Evolutionary conservation across 2,888 invertebrate genomes (phyloP).

Genomic region (Apotomis capreana): DNA sequence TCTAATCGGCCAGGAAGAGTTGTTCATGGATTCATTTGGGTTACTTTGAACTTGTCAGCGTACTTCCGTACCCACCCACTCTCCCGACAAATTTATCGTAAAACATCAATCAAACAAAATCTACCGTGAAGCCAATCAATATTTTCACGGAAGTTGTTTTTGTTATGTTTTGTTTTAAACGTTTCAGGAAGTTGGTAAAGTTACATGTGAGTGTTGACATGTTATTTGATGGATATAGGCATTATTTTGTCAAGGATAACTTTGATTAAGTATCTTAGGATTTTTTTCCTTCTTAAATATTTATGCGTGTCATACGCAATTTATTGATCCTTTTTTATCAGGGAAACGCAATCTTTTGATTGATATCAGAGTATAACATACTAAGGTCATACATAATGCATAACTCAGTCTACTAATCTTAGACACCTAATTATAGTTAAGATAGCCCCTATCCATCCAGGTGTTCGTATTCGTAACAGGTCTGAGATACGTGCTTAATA

Average conservation of each 20-base stretch:
- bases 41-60: not conserved
- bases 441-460: too few relatives aligned
- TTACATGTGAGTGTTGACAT: conserved; percentile 17
- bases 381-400: too few relatives aligned
- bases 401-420: too few relatives aligned
- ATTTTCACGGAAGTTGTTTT: conserved; percentile 36
- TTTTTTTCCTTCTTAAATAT: not conserved
- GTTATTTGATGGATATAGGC: conserved; percentile 28
- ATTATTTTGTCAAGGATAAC: conserved; percentile 18
- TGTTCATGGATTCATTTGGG: not conserved
- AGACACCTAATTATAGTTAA: too few relatives aligned
- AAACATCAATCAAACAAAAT: conserved; percentile 31
- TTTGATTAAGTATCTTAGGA: conserved; percentile 5
- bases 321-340: not conserved
- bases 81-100: not conserved
- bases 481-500: too few relatives aligned
- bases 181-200: conserved; percentile 30
- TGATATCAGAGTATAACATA: too few relatives aligned
- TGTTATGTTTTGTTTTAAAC: conserved; percentile 10
- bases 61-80: conserved; percentile 11
- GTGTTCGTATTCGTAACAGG: too few relatives aligned
- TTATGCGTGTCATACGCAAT: not conserved
- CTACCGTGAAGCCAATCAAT: conserved; percentile 21
- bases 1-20: too few relatives aligned
- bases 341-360: too few relatives aligned